phyloP scores from a whole-genome alignment of 2,113 vertebrate genomes.

The Periophthalmodon schlosseri region DNA sequence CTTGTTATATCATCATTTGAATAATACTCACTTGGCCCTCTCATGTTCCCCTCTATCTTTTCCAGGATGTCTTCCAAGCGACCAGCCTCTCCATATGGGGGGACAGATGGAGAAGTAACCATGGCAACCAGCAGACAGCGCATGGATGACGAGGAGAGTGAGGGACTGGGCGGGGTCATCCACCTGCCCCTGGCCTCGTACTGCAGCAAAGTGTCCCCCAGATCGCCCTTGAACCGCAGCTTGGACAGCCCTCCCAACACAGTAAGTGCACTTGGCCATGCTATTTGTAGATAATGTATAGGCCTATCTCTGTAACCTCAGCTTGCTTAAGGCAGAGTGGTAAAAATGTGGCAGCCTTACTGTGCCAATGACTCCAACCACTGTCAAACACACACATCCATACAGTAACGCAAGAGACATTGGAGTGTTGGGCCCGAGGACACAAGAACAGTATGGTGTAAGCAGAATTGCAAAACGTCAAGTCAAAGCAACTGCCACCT shows the following conservation, averaged over 20 bases:
- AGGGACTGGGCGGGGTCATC: constrained; percentile 91
- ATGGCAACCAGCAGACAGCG: constrained; percentile 99
- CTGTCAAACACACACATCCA: too few relatives aligned
- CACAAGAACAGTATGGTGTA: neutral
- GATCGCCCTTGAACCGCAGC: constrained; percentile 83
- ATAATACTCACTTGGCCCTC: constrained; percentile 69
- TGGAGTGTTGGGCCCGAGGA: neutral
- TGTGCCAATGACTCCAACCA: too few relatives aligned
- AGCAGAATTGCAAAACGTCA: too few relatives aligned
- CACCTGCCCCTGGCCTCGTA: constrained; percentile 98
- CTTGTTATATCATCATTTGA: constrained; percentile 50
- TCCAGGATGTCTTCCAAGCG: constrained; percentile 99
- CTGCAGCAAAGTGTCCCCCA: constrained; percentile 91
- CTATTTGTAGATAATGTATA: neutral
- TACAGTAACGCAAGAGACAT: too few relatives aligned
- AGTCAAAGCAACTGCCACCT: neutral
- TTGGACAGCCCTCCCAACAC: constrained; percentile 91
- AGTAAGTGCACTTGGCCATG: constrained; percentile 34
- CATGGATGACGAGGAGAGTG: constrained; percentile 96
- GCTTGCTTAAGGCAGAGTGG: neutral
- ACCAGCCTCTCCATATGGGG: constrained; percentile 99
- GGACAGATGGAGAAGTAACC: constrained; percentile 99
- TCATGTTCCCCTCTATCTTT: constrained; percentile 83
- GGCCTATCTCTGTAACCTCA: neutral
- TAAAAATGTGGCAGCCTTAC: neutral